phyloP scores from a whole-genome alignment of 1,140 invertebrate genomes.

The Aculops lycopersici region DNA sequence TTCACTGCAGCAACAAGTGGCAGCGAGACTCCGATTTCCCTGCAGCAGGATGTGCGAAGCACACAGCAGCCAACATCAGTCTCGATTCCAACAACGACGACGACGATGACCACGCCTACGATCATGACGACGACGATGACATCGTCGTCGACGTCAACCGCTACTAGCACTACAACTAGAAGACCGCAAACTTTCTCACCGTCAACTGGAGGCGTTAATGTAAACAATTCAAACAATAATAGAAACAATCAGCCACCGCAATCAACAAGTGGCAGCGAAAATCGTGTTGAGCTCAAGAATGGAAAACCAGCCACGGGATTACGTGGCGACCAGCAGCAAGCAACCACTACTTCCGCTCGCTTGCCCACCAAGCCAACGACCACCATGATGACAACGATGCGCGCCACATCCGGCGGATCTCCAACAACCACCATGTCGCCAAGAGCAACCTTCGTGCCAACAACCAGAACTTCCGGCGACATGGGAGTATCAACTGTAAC shows the following conservation, averaged over 20 bases:
- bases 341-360: too few relatives aligned
- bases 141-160: not conserved
- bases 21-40: not conserved
- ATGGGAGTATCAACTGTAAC: not conserved
- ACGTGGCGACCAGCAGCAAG: too few relatives aligned
- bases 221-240: too few relatives aligned
- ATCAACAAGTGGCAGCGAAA: too few relatives aligned
- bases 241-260: too few relatives aligned
- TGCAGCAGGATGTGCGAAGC: not conserved
- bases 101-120: not conserved
- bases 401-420: not conserved
- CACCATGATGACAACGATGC: not conserved
- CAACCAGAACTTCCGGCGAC: not conserved
- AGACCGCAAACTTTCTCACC: too few relatives aligned
- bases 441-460: not conserved
- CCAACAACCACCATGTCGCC: not conserved
- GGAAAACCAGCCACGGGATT: too few relatives aligned
- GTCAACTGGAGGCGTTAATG: too few relatives aligned
- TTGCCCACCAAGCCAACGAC: not conserved
- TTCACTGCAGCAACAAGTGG: not conserved
- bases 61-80: not conserved
- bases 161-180: not conserved
- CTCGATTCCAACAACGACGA: not conserved
- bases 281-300: too few relatives aligned
- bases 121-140: not conserved